A percentile compares a stretch with the other conserved stretches of the same genome.
Conservation (phyloP, 2,888 invertebrate species). For the Acleris sparsana region DNA sequence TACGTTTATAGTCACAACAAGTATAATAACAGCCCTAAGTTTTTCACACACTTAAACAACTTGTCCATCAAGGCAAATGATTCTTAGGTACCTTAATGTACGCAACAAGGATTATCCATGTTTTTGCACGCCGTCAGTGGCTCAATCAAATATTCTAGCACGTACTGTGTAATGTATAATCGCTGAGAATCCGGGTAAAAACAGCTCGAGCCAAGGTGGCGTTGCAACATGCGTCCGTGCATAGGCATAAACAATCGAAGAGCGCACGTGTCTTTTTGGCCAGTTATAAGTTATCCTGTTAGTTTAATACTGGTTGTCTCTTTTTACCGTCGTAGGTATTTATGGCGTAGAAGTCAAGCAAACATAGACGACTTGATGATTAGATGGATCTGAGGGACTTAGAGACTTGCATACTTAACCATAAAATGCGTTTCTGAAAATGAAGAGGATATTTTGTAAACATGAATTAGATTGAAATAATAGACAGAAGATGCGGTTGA, state of each 20-base stretch:
- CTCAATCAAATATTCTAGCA: conserved; percentile 19
- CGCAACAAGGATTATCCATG: background rate
- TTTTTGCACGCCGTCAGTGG: conserved; percentile 20
- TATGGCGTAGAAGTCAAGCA: background rate
- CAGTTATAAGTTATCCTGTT: background rate
- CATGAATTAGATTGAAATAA: no score
- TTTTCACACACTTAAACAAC: background rate
- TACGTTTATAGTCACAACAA: no score
- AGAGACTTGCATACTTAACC: no score
- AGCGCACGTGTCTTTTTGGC: background rate
- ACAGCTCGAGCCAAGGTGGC: conserved; percentile 22
- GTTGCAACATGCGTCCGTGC: conserved; percentile 16
- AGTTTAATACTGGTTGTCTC: background rate
- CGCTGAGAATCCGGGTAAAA: conserved; percentile 27
- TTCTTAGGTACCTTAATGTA: background rate
- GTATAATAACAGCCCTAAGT: background rate
- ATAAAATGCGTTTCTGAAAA: no score
- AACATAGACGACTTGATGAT: no score
- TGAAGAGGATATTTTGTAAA: no score
- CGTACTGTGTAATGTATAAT: conserved; percentile 29
- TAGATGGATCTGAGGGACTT: no score
- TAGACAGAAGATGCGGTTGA: no score
- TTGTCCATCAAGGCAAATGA: background rate
- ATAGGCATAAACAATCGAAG: background rate
- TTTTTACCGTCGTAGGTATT: background rate